Percentiles rank a stretch among this genome's conserved stretches.
These are phyloP conservation scores for Stigmatopora nigra DNA, from an alignment of 2,113 vertebrate genomes.

Conservation along the genomic window DNA sequence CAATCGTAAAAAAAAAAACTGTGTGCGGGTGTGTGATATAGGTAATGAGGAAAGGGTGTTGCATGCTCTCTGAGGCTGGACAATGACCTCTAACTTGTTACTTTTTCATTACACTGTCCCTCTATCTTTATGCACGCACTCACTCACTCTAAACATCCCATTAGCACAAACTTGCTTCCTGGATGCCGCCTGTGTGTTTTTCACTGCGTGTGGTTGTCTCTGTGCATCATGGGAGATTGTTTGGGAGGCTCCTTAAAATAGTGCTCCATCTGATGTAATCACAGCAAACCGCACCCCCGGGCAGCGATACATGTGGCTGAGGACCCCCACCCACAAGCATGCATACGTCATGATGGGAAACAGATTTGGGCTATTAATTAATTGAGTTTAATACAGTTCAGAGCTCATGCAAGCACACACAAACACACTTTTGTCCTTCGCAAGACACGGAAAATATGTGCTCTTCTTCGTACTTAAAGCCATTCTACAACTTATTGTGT, in stretches of 20 bases:
- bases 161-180: slow-evolving; percentile 18
- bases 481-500: slow-evolving; percentile 4
- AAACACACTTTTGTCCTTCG: neutral
- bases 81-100: slow-evolving; percentile 66
- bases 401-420: slow-evolving; percentile 30
- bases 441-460: neutral
- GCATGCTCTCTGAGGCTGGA: slow-evolving; percentile 56
- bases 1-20: slow-evolving; percentile 56
- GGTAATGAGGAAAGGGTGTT: neutral
- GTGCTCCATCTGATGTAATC: slow-evolving; percentile 57
- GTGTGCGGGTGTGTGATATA: slow-evolving; percentile 38
- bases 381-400: slow-evolving; percentile 40
- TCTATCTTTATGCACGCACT: slow-evolving; percentile 15
- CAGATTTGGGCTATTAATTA: slow-evolving; percentile 58
- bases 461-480: neutral
- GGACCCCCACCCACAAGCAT: slow-evolving; percentile 40
- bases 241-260: slow-evolving; percentile 40
- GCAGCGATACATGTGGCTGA: slow-evolving; percentile 47
- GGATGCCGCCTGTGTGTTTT: slow-evolving; percentile 6
- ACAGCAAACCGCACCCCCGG: slow-evolving; percentile 41
- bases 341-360: slow-evolving; percentile 53
- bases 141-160: slow-evolving; percentile 11
- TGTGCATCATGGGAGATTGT: slow-evolving; percentile 18
- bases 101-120: slow-evolving; percentile 25
- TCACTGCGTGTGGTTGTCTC: slow-evolving; percentile 12